Conservation (phyloP, 1,140 invertebrate species). For the Tribolium madens region DNA sequence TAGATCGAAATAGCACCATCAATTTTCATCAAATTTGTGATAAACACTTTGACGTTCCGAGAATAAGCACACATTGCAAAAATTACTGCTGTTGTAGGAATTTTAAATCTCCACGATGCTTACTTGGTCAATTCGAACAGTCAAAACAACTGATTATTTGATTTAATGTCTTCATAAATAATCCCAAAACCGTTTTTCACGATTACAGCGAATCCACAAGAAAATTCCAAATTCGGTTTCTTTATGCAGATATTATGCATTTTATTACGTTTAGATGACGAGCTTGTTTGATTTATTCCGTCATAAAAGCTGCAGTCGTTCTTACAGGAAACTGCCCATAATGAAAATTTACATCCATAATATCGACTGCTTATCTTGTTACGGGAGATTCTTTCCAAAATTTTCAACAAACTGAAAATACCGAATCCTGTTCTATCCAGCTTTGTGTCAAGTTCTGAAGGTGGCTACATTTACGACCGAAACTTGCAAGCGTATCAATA, state of each 20-base stretch:
- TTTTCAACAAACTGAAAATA: not conserved
- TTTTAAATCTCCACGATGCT: constrained; percentile 42
- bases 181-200: not conserved
- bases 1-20: constrained; percentile 12
- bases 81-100: constrained; percentile 41
- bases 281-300: constrained; percentile 6
- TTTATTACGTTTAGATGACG: constrained; percentile 11
- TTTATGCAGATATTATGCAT: not conserved
- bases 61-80: constrained; percentile 44
- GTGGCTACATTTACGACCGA: not conserved
- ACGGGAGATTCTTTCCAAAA: not conserved
- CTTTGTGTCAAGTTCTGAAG: not conserved
- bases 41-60: constrained; percentile 29
- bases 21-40: not conserved
- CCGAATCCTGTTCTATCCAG: not conserved
- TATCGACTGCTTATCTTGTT: too few relatives aligned
- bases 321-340: not conserved
- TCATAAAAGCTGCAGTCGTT: not conserved
- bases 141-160: constrained; percentile 43
- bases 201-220: not conserved
- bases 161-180: constrained; percentile 35
- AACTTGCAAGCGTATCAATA: not conserved
- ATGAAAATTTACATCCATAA: not conserved
- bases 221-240: not conserved
- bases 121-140: constrained; percentile 42